Evolutionary conservation across 2,113 vertebrate species (phyloP), one percentile per base, ranked within the genome.

Genomic region (Hippocampus guttulatus): DNA sequence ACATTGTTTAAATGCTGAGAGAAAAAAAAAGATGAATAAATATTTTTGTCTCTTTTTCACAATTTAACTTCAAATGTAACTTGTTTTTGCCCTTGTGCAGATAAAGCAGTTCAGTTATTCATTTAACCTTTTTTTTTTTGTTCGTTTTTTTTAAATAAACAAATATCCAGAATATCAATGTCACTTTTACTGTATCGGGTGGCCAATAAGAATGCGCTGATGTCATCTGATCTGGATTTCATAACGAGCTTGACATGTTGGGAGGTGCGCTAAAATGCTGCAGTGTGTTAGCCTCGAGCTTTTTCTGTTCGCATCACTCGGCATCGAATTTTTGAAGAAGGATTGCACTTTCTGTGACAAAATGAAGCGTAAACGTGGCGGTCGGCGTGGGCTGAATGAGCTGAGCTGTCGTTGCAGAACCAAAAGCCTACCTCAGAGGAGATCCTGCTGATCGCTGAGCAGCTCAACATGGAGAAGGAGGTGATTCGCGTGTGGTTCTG

Each of bases 361-460:
- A 55, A 9, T 25, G 8, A 20, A 55, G 7, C 20, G 16, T 30
- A 38, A 62, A 38, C 6, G 8, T n/a, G 20, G 2, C 27, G 12
- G 21, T 47, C 41, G 64, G 23, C 27, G 1, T 43, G 11, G 11
- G 12, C 15, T 30, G 49, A 38, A 20, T n/a, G 25, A 14, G 15
- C 65, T 54, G 25, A 21, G 10, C 8, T 62, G 3, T 12, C 43
- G 30, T 27, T 23, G n/a, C 87, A 96, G 95, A 96, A 96, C 93
- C 95, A 95, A 93, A 96, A 96, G 93, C 95, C 95, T 93, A 95
- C 94, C 93, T 96, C 95, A 91, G 95, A 96, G 88, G 95, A 96
- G 89, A 95, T 96, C 85, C 91, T 95, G 86, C 87, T 95, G 84
- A 95, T 96, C 15, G 92, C 95, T 0, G 95, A 95, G 86, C 95